phyloP scores from a whole-genome alignment of 1,140 invertebrate species.

The Leptoteleia sp. region DNA sequence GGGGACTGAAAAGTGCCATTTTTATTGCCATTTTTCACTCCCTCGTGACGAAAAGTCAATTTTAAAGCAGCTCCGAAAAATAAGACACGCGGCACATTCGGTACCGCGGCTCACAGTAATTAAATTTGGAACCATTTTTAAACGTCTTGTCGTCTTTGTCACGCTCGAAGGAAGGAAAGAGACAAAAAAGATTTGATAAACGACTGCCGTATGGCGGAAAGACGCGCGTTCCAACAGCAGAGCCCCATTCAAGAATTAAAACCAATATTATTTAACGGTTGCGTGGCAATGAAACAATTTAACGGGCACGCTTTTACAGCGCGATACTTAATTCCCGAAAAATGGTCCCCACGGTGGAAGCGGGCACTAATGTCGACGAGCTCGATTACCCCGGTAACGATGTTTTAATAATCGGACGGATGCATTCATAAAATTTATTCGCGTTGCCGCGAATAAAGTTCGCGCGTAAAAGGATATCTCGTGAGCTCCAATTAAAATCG shows the following conservation, averaged over 20 bases:
- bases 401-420: constrained; percentile 46
- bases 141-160: no score
- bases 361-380: background rate
- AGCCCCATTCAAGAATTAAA: constrained; percentile 10
- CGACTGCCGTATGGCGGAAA: no score
- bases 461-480: constrained; percentile 44
- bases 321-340: constrained; percentile 14
- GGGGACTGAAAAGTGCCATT: no score
- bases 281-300: constrained; percentile 3
- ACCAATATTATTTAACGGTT: background rate
- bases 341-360: background rate
- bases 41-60: no score
- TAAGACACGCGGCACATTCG: no score
- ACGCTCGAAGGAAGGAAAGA: no score
- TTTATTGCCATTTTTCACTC: no score
- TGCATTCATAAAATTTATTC: constrained; percentile 28
- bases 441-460: constrained; percentile 14
- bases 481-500: constrained; percentile 55
- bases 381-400: constrained; percentile 26
- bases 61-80: no score
- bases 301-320: constrained; percentile 5
- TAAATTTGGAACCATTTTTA: no score
- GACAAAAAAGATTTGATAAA: no score
- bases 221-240: no score
- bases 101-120: no score